These are phyloP conservation scores for Tetragnatha montana DNA, from an alignment of 2,888 invertebrate genomes.

Conservation along the genomic window DNA sequence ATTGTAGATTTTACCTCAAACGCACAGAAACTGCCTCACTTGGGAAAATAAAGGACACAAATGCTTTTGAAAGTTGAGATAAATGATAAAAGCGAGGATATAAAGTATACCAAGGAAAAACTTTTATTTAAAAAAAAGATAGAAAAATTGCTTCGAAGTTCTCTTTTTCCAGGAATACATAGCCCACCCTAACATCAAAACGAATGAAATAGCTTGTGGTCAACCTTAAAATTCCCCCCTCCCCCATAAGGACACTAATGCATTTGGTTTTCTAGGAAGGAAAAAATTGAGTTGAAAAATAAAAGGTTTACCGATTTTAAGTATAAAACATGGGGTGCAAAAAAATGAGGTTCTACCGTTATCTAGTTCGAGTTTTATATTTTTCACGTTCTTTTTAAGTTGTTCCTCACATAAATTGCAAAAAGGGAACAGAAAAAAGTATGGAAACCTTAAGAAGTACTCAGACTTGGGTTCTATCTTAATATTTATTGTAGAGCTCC, in stretches of 20 bases:
- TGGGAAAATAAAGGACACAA: neutral
- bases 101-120: slow-evolving; percentile 3
- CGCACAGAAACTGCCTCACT: neutral
- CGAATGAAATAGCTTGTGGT: slow-evolving; percentile 34
- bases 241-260: slow-evolving; percentile 36
- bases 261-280: neutral
- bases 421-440: neutral
- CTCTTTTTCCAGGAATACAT: neutral
- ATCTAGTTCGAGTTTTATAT: neutral
- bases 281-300: neutral
- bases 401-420: neutral
- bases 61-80: slow-evolving; percentile 36
- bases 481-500: slow-evolving; percentile 25
- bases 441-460: neutral
- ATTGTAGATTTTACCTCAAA: neutral
- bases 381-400: neutral
- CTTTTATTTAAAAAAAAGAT: neutral
- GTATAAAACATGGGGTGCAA: neutral
- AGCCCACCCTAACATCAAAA: neutral
- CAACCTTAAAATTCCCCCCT: slow-evolving; percentile 33
- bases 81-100: slow-evolving; percentile 42
- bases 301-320: neutral
- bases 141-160: neutral
- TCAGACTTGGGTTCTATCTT: slow-evolving; percentile 11
- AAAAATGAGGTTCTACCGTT: neutral